These are phyloP conservation scores for Chloroclysta siterata DNA, from an alignment of 2,888 invertebrate species.

Conservation along the genomic window DNA sequence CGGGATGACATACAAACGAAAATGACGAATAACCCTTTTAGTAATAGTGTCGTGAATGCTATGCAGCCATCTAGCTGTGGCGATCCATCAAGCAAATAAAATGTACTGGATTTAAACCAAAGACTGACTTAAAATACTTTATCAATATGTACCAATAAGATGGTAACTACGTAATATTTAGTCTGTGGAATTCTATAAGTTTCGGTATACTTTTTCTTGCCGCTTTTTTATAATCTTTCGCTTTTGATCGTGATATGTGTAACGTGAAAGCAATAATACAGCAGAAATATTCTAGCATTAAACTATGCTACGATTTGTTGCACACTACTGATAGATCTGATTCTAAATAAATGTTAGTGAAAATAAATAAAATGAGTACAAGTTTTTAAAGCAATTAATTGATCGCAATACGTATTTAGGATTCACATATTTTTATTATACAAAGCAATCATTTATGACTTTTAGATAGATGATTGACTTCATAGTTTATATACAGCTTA, in stretches of 20 bases:
- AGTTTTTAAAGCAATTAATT: slow-evolving; percentile 1
- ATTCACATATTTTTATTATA: neutral
- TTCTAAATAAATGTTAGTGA: slow-evolving; percentile 4
- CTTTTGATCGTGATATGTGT: slow-evolving; percentile 13
- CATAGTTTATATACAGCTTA: neutral
- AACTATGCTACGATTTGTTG: slow-evolving; percentile 31
- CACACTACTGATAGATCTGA: slow-evolving; percentile 27
- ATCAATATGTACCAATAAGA: slow-evolving; percentile 12
- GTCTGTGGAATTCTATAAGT: neutral
- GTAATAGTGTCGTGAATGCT: neutral
- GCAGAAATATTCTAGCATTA: slow-evolving; percentile 12
- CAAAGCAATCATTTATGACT: too few relatives aligned
- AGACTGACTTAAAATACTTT: slow-evolving; percentile 67
- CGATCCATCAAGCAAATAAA: slow-evolving; percentile 39
- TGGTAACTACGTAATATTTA: slow-evolving; percentile 6
- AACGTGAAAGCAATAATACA: slow-evolving; percentile 30
- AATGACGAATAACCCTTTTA: neutral
- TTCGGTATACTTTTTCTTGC: slow-evolving; percentile 14
- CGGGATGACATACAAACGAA: neutral
- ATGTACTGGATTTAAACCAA: slow-evolving; percentile 55
- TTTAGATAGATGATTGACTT: neutral
- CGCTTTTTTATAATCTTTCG: slow-evolving; percentile 2
- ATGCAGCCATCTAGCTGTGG: neutral
- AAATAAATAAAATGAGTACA: slow-evolving; percentile 16
- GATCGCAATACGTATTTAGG: neutral